Evolutionary conservation across 2,888 invertebrate species (phyloP), one percentile per base, ranked within the genome.

Genomic region (Arctia plantaginis): DNA sequence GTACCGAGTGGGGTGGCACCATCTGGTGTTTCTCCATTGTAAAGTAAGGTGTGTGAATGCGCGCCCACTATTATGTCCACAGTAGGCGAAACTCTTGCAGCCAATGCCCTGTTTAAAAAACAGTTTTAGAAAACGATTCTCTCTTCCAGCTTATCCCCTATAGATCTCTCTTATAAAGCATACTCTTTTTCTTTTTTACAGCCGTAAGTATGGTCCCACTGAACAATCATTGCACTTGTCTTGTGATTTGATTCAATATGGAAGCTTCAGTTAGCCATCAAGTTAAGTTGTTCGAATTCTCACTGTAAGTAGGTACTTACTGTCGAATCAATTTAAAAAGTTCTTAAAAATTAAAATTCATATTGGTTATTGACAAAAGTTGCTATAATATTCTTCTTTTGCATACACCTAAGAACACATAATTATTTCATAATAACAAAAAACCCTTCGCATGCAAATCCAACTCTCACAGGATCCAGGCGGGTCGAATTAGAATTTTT

Each of bases 51-150:
- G 90, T 99, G 98, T 0, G 98, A 97, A 90, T 98, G 98, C 0
- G 97, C 98, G 10, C 98, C 98, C n/a, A 99, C 97, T 74, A 99
- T 97, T 0, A 98, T 96, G 89, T 98, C 98, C 72, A 99, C 96
- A 51, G 97, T 96, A 0, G 97, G 96, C 3, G 97, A 96, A 59
- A 96, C 97, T 8, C 96, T 93, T 4, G 90, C 88, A 0, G 98
- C 98, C 79, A 98, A 97, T 47, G 93, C 88, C 74, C 96, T 96
- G 65, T 71, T 39, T 18, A 69, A 69, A 35, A 47, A 47, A 8
- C 4, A 3, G 13, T n/a, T 55, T 51, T 23, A 23, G 8, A 10
- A 51, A 10, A 23, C 3, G 7, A 51, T 23, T 39, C 39, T 39
- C 39, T n/a, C n/a, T 51, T n/a, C 10, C n/a, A 10, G 8, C 23